phyloP scores from a whole-genome alignment of 2,113 vertebrate genomes.

The Eudorcas thomsonii region DNA sequence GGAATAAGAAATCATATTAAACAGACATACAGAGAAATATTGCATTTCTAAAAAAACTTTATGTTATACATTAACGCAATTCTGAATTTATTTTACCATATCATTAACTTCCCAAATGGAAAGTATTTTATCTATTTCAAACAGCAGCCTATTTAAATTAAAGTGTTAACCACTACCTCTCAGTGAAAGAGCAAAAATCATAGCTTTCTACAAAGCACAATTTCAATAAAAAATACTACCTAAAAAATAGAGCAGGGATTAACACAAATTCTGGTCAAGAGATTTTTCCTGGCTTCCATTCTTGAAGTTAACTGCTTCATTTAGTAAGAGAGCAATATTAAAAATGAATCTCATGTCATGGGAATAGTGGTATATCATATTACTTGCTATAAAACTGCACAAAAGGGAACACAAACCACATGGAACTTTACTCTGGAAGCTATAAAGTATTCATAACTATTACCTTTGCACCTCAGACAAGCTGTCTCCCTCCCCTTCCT shows the following conservation, averaged over 20 bases:
- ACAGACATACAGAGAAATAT: slow-evolving; percentile 65
- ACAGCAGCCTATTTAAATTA: slow-evolving; percentile 81
- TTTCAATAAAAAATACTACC: slow-evolving; percentile 57
- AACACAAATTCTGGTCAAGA: neutral
- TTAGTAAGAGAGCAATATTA: neutral
- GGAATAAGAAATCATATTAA: slow-evolving; percentile 60
- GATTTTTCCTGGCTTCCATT: slow-evolving; percentile 40
- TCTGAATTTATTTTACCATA: slow-evolving; percentile 74
- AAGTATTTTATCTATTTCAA: slow-evolving; percentile 79
- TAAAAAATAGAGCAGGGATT: slow-evolving; percentile 10
- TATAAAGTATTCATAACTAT: neutral
- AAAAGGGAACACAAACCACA: neutral
- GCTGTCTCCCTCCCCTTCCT: neutral
- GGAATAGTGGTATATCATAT: neutral
- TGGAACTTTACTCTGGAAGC: neutral
- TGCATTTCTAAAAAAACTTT: slow-evolving; percentile 37
- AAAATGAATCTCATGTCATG: neutral
- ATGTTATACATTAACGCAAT: slow-evolving; percentile 65
- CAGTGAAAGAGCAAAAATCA: slow-evolving; percentile 62
- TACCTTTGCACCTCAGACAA: neutral
- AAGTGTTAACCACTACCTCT: slow-evolving; percentile 70
- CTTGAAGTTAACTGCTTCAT: slow-evolving; percentile 52
- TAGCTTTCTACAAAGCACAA: slow-evolving; percentile 55
- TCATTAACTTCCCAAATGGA: slow-evolving; percentile 77
- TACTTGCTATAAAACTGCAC: neutral